Percentiles rank a stretch among this genome's conserved stretches.
Conservation (phyloP, 2,888 invertebrate genomes). For the Drosophila anomalata region DNA sequence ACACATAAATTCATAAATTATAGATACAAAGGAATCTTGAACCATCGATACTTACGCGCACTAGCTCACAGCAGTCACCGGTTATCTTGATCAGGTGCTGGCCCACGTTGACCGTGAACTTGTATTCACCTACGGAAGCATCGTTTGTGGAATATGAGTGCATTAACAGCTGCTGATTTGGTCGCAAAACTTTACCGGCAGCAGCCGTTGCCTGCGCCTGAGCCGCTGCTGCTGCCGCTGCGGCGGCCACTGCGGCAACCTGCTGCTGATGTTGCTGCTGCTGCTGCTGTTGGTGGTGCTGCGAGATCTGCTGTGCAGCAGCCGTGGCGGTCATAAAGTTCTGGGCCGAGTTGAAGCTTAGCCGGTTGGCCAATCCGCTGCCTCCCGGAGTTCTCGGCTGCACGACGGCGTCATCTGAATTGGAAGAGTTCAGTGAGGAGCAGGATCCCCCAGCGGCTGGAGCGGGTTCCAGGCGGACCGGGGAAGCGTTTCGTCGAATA, state of each 20-base stretch:
- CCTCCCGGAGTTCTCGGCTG: conserved; percentile 77
- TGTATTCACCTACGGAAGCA: conserved; percentile 93
- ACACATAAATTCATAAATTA: background rate
- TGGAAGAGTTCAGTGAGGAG: conserved; percentile 91
- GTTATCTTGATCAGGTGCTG: conserved; percentile 93
- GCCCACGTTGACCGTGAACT: conserved; percentile 93
- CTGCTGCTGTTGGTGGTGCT: conserved; percentile 62
- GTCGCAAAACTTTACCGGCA: conserved; percentile 82
- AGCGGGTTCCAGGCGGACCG: conserved; percentile 89
- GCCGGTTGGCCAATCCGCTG: conserved; percentile 80
- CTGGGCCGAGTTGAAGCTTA: conserved; percentile 82
- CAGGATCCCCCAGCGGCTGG: conserved; percentile 87
- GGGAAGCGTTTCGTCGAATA: conserved; percentile 96
- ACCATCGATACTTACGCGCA: conserved; percentile 87
- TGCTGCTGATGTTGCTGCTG: conserved; percentile 63
- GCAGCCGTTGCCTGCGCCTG: conserved; percentile 73
- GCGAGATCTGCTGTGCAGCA: conserved; percentile 75
- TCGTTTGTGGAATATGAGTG: conserved; percentile 93
- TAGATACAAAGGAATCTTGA: background rate
- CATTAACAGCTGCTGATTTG: conserved; percentile 85
- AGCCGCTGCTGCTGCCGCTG: conserved; percentile 45
- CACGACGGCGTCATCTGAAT: conserved; percentile 85
- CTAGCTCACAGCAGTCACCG: conserved; percentile 92
- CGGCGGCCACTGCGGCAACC: conserved; percentile 54
- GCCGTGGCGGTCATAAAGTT: conserved; percentile 82